These are phyloP conservation scores for Synaphobranchus kaupii DNA, from an alignment of 2,797 vertebrate genomes.

Conservation along the genomic window DNA sequence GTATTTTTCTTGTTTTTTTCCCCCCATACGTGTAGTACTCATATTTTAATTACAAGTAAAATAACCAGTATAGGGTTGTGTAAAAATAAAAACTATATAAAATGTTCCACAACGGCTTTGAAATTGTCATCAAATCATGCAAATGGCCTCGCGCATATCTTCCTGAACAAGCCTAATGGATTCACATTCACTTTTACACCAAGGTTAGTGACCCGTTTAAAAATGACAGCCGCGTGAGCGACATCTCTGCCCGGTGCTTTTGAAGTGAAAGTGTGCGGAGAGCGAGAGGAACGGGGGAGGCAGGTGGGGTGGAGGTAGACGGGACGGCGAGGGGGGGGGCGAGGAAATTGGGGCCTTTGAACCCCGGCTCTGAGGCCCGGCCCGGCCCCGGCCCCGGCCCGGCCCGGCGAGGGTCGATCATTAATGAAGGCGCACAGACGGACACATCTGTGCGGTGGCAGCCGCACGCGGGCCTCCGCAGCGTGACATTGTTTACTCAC, in stretches of 20 bases:
- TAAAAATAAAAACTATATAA: background rate
- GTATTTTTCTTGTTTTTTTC: background rate
- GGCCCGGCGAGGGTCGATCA: conserved; percentile 26
- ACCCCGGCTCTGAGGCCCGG: conserved; percentile 37
- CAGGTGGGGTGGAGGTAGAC: conserved; percentile 26
- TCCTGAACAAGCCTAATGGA: background rate
- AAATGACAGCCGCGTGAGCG: background rate
- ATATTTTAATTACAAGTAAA: background rate
- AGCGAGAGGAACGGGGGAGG: background rate
- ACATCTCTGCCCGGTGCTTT: background rate
- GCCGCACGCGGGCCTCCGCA: conserved; percentile 70
- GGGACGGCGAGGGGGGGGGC: background rate
- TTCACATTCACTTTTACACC: conserved; percentile 11
- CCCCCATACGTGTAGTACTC: background rate
- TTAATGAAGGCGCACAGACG: conserved; percentile 47
- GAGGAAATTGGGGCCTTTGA: conserved; percentile 37
- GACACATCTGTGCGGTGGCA: conserved; percentile 67
- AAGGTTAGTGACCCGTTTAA: conserved; percentile 3
- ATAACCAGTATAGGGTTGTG: background rate
- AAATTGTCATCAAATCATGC: conserved; percentile 1
- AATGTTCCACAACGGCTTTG: background rate
- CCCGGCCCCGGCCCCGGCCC: background rate
- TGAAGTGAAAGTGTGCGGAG: background rate
- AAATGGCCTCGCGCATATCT: background rate
- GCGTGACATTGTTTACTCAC: conserved; percentile 72